phyloP scores from a whole-genome alignment of 2,797 vertebrate genomes.

The Syncerus caffer region DNA sequence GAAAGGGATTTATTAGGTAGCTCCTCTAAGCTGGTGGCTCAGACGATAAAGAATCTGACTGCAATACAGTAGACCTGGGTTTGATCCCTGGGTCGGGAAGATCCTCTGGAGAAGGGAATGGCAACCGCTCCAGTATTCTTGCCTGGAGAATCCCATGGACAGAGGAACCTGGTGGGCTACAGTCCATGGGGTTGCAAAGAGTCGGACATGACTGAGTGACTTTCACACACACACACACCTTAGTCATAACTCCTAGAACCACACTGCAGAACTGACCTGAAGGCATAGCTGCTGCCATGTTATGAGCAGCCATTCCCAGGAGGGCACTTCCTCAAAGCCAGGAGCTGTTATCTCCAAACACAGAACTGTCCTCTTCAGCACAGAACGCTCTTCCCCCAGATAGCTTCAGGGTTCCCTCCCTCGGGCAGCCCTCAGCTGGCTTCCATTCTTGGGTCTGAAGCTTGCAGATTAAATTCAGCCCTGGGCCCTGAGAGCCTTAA shows the following conservation, averaged over 20 bases:
- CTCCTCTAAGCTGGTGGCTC: background rate
- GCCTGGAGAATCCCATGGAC: background rate
- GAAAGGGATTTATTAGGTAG: slow-evolving; percentile 18
- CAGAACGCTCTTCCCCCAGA: background rate
- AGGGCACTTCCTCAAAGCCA: background rate
- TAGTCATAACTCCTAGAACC: background rate
- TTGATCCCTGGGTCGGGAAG: background rate
- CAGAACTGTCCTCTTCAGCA: background rate
- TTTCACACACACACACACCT: background rate
- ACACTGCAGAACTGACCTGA: slow-evolving; percentile 10
- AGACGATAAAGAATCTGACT: background rate
- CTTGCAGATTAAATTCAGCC: background rate
- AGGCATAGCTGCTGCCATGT: background rate
- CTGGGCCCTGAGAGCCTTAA: background rate
- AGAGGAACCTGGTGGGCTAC: background rate
- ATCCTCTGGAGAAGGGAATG: background rate
- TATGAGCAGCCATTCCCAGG: background rate
- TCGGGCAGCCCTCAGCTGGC: background rate
- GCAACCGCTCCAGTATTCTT: background rate
- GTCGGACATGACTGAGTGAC: background rate
- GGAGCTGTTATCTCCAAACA: background rate
- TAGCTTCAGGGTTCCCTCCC: background rate
- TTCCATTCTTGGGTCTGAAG: background rate
- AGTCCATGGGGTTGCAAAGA: background rate
- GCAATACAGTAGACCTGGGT: background rate